phyloP scores from a whole-genome alignment of 2,113 vertebrate genomes.

The Chloebia gouldiae region DNA sequence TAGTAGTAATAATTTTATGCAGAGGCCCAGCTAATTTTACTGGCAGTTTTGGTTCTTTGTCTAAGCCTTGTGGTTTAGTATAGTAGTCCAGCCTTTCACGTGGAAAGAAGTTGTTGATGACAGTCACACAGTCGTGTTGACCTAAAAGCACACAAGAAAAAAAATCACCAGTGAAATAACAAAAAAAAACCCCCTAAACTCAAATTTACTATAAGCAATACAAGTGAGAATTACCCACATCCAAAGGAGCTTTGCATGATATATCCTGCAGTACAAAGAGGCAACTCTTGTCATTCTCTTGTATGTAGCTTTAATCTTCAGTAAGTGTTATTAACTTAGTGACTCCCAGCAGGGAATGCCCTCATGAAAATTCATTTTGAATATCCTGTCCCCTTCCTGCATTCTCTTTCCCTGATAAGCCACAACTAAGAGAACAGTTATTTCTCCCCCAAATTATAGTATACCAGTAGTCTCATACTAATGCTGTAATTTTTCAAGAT shows the following conservation, averaged over 20 bases:
- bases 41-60: constrained; percentile 92
- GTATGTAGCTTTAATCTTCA: not conserved
- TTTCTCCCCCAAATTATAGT: not conserved
- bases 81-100: constrained; percentile 94
- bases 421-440: not conserved
- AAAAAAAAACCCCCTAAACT: not conserved
- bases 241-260: not conserved
- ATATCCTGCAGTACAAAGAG: not conserved
- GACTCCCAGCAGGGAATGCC: not conserved
- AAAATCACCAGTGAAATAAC: not conserved
- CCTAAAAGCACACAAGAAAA: constrained; percentile 71
- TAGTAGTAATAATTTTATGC: constrained; percentile 96
- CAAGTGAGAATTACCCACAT: not conserved
- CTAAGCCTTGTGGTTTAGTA: constrained; percentile 90
- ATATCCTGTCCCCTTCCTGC: not conserved
- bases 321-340: not conserved
- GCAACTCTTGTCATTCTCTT: not conserved
- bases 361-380: not conserved
- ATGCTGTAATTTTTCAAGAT: not conserved
- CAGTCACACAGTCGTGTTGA: constrained; percentile 95
- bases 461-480: not conserved
- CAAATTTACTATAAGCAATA: not conserved
- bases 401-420: not conserved
- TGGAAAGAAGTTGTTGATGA: constrained; percentile 98
- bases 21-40: constrained; percentile 89